Evolutionary conservation across 2,888 invertebrate species (phyloP).

Genomic region (Rhagonycha fulva): DNA sequence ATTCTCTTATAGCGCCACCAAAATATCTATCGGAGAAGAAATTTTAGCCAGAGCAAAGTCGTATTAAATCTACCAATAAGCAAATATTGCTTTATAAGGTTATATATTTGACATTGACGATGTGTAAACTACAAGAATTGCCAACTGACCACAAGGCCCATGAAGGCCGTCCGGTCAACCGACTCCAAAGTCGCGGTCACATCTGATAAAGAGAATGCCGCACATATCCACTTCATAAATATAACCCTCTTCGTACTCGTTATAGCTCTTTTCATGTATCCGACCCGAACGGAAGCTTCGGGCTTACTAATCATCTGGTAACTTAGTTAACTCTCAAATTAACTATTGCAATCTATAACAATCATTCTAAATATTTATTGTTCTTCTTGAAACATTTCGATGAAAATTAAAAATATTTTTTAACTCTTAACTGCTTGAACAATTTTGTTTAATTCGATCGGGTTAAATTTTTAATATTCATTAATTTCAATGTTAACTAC

Average conservation of each 20-base stretch:
- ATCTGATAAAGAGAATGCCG: constrained; percentile 43
- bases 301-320: constrained; percentile 10
- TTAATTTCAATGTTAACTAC: constrained; percentile 14
- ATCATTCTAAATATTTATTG: background rate
- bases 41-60: background rate
- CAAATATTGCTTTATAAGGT: background rate
- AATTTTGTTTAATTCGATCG: background rate
- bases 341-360: background rate
- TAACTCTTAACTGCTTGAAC: background rate
- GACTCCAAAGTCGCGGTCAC: constrained; percentile 37
- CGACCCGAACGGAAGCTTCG: constrained; percentile 31
- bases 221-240: constrained; percentile 44
- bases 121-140: constrained; percentile 1
- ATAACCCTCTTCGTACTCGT: constrained; percentile 41
- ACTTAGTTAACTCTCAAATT: constrained; percentile 17
- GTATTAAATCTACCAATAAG: no score
- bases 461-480: constrained; percentile 1
- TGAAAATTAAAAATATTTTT: no score
- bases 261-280: constrained; percentile 41
- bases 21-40: background rate
- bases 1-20: background rate
- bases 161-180: constrained; percentile 42
- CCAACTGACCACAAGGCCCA: constrained; percentile 38
- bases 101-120: background rate
- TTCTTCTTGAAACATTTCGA: background rate